A percentile compares a stretch with the other conserved stretches of the same genome.
Evolutionary conservation across 2,113 vertebrate species (phyloP).

Genomic region (Galemys pyrenaicus): DNA sequence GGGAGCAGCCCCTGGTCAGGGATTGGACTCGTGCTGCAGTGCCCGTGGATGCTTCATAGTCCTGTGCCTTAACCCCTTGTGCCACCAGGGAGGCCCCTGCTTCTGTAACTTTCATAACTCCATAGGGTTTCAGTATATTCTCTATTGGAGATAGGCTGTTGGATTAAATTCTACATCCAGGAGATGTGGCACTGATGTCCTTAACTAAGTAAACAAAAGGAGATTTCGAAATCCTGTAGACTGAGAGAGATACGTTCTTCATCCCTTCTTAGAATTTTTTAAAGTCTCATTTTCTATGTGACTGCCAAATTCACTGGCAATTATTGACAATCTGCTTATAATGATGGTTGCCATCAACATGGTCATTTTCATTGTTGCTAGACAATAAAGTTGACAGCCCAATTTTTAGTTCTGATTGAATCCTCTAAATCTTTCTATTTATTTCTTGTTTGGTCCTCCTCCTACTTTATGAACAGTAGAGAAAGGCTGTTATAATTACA

Average conservation of each 20-base stretch:
- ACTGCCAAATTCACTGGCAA: not conserved
- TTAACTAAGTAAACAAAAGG: conserved; percentile 23
- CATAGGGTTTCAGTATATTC: not conserved
- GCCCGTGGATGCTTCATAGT: too few relatives aligned
- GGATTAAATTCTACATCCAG: not conserved
- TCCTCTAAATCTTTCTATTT: not conserved
- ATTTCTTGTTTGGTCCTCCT: not conserved
- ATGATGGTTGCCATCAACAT: not conserved
- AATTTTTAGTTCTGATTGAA: not conserved
- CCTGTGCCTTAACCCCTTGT: too few relatives aligned
- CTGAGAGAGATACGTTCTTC: not conserved
- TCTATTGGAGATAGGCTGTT: conserved; percentile 11
- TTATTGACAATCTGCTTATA: not conserved
- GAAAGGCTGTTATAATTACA: not conserved
- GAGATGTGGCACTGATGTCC: not conserved
- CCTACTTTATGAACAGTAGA: not conserved
- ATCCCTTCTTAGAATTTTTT: not conserved
- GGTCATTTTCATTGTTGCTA: not conserved
- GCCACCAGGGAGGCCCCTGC: too few relatives aligned
- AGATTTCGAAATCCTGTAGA: not conserved
- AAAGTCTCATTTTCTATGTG: not conserved
- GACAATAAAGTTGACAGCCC: not conserved
- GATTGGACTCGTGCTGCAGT: too few relatives aligned
- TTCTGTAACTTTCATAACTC: not conserved
- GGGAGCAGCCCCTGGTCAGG: too few relatives aligned